Conservation (phyloP, 2,888 invertebrate genomes). For the Lasioglossum vierecki region DNA sequence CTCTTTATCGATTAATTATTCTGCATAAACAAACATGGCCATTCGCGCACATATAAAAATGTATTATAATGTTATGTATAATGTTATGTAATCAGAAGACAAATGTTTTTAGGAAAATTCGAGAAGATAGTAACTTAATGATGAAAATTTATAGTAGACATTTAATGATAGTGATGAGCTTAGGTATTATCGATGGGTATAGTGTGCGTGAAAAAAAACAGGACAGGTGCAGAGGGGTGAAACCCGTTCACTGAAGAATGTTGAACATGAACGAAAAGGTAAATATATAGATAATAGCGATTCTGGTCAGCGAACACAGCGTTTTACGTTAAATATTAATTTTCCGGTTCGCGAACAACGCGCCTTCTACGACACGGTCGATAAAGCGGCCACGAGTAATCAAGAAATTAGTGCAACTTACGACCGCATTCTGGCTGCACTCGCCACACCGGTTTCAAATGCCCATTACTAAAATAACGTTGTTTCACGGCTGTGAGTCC, state of each 20-base stretch:
- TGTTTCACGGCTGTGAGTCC: conserved; percentile 15
- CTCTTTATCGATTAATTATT: background rate
- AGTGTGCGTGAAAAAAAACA: background rate
- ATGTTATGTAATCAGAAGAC: too few relatives aligned
- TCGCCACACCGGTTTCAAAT: conserved; percentile 2
- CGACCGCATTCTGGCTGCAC: conserved; percentile 7
- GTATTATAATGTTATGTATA: too few relatives aligned
- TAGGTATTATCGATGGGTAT: background rate
- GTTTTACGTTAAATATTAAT: conserved; percentile 67
- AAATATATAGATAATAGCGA: conserved; percentile 22
- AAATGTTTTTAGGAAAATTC: background rate
- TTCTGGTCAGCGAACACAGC: conserved; percentile 22
- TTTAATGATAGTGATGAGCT: background rate
- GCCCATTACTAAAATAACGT: conserved; percentile 29
- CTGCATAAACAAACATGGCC: background rate
- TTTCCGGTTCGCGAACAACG: conserved; percentile 61
- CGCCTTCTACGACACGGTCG: conserved; percentile 51
- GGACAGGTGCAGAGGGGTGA: conserved; percentile 52
- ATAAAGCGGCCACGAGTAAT: conserved; percentile 62
- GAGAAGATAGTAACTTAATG: background rate
- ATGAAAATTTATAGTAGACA: background rate
- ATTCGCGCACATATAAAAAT: too few relatives aligned
- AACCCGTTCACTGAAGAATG: conserved; percentile 34
- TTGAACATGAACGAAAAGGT: conserved; percentile 32
- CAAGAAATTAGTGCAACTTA: conserved; percentile 56